Evolutionary conservation across 2,113 vertebrate genomes (phyloP).

Genomic region (Plecturocebus donacophilus): DNA sequence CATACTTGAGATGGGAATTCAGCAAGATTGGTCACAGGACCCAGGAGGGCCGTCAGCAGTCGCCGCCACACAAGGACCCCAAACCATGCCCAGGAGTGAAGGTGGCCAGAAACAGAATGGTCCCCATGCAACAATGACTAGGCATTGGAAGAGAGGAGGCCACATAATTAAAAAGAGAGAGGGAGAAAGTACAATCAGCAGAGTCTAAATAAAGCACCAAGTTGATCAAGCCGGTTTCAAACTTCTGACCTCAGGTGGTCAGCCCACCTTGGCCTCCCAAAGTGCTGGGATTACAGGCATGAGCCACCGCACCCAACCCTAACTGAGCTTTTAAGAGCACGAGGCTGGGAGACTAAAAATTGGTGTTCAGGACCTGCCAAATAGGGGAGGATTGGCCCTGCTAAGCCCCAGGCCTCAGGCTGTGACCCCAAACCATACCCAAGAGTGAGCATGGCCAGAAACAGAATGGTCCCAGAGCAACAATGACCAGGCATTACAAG

Average conservation of each 20-base stretch:
- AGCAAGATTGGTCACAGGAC: too few relatives aligned
- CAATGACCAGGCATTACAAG: neutral
- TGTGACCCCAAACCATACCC: neutral
- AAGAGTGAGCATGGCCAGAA: neutral
- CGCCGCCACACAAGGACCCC: neutral
- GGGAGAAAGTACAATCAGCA: neutral
- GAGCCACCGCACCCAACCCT: too few relatives aligned
- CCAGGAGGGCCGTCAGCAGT: too few relatives aligned
- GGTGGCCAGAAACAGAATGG: neutral
- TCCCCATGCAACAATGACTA: neutral
- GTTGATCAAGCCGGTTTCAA: neutral
- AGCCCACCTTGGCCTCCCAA: too few relatives aligned
- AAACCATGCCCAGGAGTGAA: neutral
- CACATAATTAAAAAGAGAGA: neutral
- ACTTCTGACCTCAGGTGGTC: neutral
- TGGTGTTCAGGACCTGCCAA: too few relatives aligned
- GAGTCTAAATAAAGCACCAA: neutral
- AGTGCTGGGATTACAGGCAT: too few relatives aligned
- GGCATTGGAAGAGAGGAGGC: neutral
- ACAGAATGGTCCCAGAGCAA: neutral
- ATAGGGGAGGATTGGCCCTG: too few relatives aligned
- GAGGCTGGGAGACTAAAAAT: too few relatives aligned
- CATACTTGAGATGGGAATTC: too few relatives aligned
- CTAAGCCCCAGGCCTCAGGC: too few relatives aligned
- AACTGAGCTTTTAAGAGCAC: too few relatives aligned